Percentiles rank a stretch among this genome's conserved stretches.
Evolutionary conservation across 2,888 invertebrate species (phyloP).

Genomic region (Orgyia antiqua): DNA sequence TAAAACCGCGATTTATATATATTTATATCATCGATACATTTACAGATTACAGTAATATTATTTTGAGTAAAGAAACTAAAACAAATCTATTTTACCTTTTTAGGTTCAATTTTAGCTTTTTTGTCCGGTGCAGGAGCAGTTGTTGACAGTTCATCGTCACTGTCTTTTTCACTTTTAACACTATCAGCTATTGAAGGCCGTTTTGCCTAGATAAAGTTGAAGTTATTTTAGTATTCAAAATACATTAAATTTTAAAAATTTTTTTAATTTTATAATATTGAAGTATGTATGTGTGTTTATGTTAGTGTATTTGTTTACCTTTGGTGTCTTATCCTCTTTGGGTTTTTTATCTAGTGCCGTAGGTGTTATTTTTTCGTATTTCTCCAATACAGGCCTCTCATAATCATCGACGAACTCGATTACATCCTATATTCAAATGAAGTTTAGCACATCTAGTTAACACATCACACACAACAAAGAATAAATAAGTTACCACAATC

Average conservation of each 20-base stretch:
- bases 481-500: conserved; percentile 26
- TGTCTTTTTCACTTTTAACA: conserved; percentile 61
- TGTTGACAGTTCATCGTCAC: conserved; percentile 61
- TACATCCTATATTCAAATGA: conserved; percentile 63
- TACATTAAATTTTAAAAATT: no score
- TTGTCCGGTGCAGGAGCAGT: conserved; percentile 55
- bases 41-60: no score
- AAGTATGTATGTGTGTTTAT: neutral
- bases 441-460: conserved; percentile 58
- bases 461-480: conserved; percentile 41
- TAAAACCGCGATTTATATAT: neutral
- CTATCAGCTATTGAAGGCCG: conserved; percentile 65
- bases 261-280: conserved; percentile 12
- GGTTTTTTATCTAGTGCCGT: conserved; percentile 73
- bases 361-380: conserved; percentile 80
- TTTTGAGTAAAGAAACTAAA: neutral
- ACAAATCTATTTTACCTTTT: conserved; percentile 38
- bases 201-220: conserved; percentile 50
- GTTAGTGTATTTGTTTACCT: conserved; percentile 51
- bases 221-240: no score
- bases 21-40: no score
- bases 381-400: conserved; percentile 86
- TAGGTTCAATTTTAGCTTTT: conserved; percentile 50
- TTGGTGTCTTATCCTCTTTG: conserved; percentile 64
- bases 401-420: conserved; percentile 83